Evolutionary conservation across 2,888 invertebrate species (phyloP), one percentile per base, ranked within the genome.

Genomic region (Cabera pusaria): DNA sequence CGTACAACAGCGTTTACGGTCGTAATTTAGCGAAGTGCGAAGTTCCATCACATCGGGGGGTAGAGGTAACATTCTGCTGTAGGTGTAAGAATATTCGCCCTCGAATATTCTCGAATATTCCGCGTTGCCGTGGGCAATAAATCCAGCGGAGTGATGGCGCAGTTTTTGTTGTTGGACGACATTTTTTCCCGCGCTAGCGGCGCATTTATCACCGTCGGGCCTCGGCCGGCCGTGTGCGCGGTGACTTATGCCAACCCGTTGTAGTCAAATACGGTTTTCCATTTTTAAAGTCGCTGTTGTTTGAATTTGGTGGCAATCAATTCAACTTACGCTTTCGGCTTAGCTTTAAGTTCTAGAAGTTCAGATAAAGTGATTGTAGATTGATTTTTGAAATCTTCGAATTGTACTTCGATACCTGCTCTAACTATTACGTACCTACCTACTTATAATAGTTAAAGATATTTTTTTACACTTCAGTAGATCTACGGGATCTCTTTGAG

Each of bases 131-230:
- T 72, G 72, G 63, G 74, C 76, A 74, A 87, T 88, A 88, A 87
- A 86, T 88, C 76, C 62, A 65, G 54, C 55, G 66, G 84, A 85
- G 79, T 86, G 87, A 88, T 85, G 83, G 72, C 70, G 72, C 54
- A 65, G 68, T 85, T 87, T 86, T 83, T 83, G 77, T 83, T 83
- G 77, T 74, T 66, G 68, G 57, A 71, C 78, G 86, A 86, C 86
- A 87, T 86, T 87, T 88, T 86, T 88, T 88, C 86, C 84, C 84
- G 86, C 86, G 83, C 84, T 82, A 81, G 81, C 70, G 58, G 59
- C 64, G 63, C 78, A 84, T 87, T 80, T 85, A 86, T 88, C 86
- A 86, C 80, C 51, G 53, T 47, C 37, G 23, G 37, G 49, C 49
- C 49, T 52, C 53, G 56, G 54, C 46, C 44, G 32, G 49, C 49